Base-by-base conservation (phyloP, 2,888 invertebrate genomes). In the Lithophane socia region DNA sequence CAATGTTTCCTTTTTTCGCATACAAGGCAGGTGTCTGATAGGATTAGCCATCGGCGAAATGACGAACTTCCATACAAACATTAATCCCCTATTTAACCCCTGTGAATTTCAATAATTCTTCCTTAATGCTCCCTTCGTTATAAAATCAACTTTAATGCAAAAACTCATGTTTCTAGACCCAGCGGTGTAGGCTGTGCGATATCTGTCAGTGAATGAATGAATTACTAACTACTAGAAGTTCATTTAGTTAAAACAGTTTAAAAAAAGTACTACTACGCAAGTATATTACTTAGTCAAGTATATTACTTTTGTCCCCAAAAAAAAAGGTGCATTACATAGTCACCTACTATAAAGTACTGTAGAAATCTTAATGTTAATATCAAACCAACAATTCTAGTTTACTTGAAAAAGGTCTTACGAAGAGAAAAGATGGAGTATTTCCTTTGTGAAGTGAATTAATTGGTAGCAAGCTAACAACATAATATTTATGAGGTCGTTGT, bases 401-500 rank as follows among this genome's bases (percentile, higher is more conserved):
- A 61, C 44, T 75, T 72, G 24, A 58, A 79, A 73, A 73, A 52
- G 21, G 21, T 73, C 44, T 21, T n/a, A 24, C 60, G 42, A 24
- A 73, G 44, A 77, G 68, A 65, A 82, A 77, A 77, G 52, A 82
- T 71, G 49, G 49, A 74, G 54, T 24, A 69, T 73, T 82, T 77
- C 69, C 60, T 75, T 72, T 69, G 73, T 73, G 61, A 83, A 72
- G 71, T 75, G 68, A 73, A 75, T 80, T 78, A 78, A 71, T 86
- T 56, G 56, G 73, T 79, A 70, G 75, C 54, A 52, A 75, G 67
- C 68, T 73, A 75, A 80, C 76, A 79, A 66, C 75, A 80, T 67
- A 70, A 73, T 69, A 79, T 82, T 77, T 72, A 71, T 72, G 75
- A 75, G 70, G 67, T 44, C 52, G 18, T 60, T 44, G 61, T 67